Evolutionary conservation across 2,888 invertebrate species (phyloP), one percentile per base, ranked within the genome.

Genomic region (Drosophila lacicola): DNA sequence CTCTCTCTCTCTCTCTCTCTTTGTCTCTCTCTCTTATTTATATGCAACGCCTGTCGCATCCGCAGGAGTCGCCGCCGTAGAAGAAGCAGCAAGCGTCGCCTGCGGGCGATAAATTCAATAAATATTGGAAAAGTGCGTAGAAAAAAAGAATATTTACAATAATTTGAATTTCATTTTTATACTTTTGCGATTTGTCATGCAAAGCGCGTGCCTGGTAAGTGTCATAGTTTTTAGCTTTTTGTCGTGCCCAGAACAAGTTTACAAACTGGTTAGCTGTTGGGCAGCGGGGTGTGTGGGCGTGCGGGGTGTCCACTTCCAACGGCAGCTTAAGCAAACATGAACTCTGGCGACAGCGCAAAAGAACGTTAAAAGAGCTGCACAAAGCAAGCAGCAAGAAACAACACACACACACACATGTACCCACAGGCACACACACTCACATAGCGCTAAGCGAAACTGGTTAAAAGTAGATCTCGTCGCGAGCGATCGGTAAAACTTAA

Each of bases 291-390:
- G 41, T 8, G 9, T 0, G 29, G 21, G 33, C 17, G 11, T 21
- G 44, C 29, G 10, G 34, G n/a, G 21, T 17, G 42, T n/a, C 51
- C 39, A 53, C 74, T 61, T 66, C 67, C 67, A 86, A 82, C 85
- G 68, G 70, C 86, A 82, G 86, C 86, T 56, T 53, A 70, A 76
- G 82, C 85, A 86, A 81, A 86, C 76, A 80, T 84, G 81, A 83
- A 80, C 80, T 78, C 78, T 78, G 82, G 78, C 78, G 82, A 81
- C 78, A 78, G 76, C 64, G 53, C 53, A 58, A 74, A 29, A 76
- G 75, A 76, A 76, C 80, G 61, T 79, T 58, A 62, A 65, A 19
- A 67, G 47, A 57, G 74, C 45, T 54, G 62, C 67, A 45, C 17
- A 60, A 77, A 46, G 41, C 45, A 46, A 19, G 47, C 47, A 70